Conservation (phyloP, 1,140 invertebrate species). For the Drosophila willistoni region DNA sequence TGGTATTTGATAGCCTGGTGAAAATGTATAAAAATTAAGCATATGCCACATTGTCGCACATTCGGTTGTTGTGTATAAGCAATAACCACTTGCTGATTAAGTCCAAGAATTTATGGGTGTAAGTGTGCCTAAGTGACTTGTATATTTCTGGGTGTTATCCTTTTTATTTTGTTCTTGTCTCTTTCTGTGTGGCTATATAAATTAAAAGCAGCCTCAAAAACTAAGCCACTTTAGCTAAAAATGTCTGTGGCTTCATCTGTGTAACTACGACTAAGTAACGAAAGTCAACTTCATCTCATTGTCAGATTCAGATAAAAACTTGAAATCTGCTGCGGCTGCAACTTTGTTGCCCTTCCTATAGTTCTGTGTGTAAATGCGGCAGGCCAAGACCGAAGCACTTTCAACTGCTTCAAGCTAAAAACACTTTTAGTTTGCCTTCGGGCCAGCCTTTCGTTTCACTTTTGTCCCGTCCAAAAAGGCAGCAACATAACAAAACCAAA, state of each 20-base stretch:
- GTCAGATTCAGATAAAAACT: constrained; percentile 69
- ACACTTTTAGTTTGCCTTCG: constrained; percentile 50
- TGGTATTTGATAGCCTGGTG: neutral
- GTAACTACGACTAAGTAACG: constrained; percentile 32
- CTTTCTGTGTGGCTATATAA: constrained; percentile 53
- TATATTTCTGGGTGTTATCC: constrained; percentile 40
- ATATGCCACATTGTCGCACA: constrained; percentile 41
- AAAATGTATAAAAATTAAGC: constrained; percentile 12
- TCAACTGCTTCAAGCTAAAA: constrained; percentile 54
- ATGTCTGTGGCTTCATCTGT: constrained; percentile 64
- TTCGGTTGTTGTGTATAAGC: constrained; percentile 38
- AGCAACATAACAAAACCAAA: constrained; percentile 22
- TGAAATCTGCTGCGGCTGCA: constrained; percentile 74
- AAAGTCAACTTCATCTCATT: constrained; percentile 51
- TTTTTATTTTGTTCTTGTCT: constrained; percentile 32
- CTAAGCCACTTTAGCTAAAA: constrained; percentile 71
- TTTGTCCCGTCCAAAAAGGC: constrained; percentile 21
- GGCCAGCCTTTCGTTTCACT: constrained; percentile 11
- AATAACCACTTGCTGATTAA: constrained; percentile 48
- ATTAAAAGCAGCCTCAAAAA: constrained; percentile 74
- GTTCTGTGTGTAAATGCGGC: constrained; percentile 54
- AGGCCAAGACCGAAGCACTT: constrained; percentile 45
- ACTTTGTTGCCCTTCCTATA: constrained; percentile 38
- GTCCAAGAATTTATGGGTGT: constrained; percentile 60
- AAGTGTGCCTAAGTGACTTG: constrained; percentile 2